phyloP scores from a whole-genome alignment of 2,113 vertebrate species.

The Ginglymostoma cirratum region DNA sequence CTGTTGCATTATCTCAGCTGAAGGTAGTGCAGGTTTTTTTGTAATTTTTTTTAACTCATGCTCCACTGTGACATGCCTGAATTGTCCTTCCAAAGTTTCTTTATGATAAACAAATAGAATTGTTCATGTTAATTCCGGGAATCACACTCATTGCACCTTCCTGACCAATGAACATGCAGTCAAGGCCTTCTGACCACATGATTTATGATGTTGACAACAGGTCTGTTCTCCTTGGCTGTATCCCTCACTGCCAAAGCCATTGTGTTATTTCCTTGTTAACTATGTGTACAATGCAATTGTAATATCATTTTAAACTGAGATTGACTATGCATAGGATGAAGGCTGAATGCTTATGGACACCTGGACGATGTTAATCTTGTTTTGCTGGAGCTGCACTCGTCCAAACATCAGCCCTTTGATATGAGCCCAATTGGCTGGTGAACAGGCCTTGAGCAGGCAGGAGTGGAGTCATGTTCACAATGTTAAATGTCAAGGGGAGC shows the following conservation, averaged over 20 bases:
- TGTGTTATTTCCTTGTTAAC: not conserved
- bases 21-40: not conserved
- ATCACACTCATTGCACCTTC: not conserved
- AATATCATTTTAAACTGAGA: not conserved
- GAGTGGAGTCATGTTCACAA: not conserved
- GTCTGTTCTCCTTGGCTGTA: not conserved
- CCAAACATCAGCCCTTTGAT: not conserved
- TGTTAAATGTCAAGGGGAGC: not conserved
- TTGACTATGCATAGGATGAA: not conserved
- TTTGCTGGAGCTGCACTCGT: not conserved
- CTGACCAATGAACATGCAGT: not conserved
- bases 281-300: not conserved
- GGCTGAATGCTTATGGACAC: not conserved
- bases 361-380: not conserved
- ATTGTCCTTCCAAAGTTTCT: not conserved
- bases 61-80: not conserved
- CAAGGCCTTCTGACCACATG: not conserved
- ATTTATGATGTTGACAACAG: not conserved
- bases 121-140: not conserved
- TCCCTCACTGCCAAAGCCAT: not conserved
- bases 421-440: not conserved
- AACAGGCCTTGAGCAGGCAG: not conserved
- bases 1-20: not conserved
- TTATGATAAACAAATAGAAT: not conserved
- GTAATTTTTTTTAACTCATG: not conserved